phyloP scores from a whole-genome alignment of 1,140 invertebrate species.

The Bradysia coprophila region DNA sequence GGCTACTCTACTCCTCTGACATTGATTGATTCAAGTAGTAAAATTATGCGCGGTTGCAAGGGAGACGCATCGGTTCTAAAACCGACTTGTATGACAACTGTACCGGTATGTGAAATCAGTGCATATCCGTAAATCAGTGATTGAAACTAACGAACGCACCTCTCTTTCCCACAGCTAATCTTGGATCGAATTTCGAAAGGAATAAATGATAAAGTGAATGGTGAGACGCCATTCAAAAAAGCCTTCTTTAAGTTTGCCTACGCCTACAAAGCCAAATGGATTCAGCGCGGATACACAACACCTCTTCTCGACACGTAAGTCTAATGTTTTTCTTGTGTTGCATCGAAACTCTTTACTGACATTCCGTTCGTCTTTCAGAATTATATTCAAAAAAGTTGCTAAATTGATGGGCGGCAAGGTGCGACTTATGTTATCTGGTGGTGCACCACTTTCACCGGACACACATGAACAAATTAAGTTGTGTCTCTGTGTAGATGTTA shows the following conservation, averaged over 20 bases:
- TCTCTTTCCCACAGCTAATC: slow-evolving; percentile 44
- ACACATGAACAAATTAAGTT: slow-evolving; percentile 90
- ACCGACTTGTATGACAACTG: slow-evolving; percentile 88
- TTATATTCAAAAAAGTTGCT: slow-evolving; percentile 62
- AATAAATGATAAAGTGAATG: slow-evolving; percentile 78
- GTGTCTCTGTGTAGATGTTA: slow-evolving; percentile 76
- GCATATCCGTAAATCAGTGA: neutral
- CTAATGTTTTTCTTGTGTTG: neutral
- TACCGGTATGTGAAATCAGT: slow-evolving; percentile 52
- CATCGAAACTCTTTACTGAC: neutral
- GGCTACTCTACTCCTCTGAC: slow-evolving; percentile 93
- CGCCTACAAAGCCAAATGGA: slow-evolving; percentile 77
- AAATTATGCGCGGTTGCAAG: slow-evolving; percentile 80
- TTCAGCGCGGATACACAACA: slow-evolving; percentile 62
- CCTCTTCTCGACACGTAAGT: slow-evolving; percentile 53
- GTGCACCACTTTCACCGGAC: slow-evolving; percentile 87
- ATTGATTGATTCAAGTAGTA: slow-evolving; percentile 87
- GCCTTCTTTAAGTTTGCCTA: slow-evolving; percentile 83
- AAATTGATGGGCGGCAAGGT: slow-evolving; percentile 73
- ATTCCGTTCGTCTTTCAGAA: slow-evolving; percentile 13
- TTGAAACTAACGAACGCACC: neutral
- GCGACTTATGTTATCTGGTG: slow-evolving; percentile 74
- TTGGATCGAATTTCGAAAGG: slow-evolving; percentile 91
- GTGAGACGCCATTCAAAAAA: slow-evolving; percentile 50
- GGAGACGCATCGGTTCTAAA: slow-evolving; percentile 79